Conservation (phyloP, 2,113 vertebrate genomes). For the Aptenodytes patagonicus region DNA sequence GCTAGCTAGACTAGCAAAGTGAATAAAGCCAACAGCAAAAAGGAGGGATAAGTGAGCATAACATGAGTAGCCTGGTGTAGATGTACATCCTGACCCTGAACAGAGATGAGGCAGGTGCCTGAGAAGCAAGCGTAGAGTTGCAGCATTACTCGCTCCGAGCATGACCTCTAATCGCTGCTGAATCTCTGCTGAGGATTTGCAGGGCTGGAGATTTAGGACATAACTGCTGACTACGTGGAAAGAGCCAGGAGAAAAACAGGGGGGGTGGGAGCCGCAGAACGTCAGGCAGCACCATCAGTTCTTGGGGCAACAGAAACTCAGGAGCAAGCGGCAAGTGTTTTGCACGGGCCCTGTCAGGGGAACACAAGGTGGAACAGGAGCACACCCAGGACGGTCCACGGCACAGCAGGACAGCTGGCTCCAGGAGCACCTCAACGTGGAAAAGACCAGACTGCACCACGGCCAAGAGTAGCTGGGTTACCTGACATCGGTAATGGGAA, state of each 20-base stretch:
- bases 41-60: background rate
- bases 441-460: background rate
- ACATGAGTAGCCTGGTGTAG: background rate
- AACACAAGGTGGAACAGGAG: accelerated
- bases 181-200: background rate
- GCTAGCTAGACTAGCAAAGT: background rate
- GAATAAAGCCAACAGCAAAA: background rate
- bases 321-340: background rate
- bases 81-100: background rate
- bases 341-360: no score
- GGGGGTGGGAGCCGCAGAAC: background rate
- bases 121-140: background rate
- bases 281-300: accelerated
- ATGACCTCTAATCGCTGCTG: background rate
- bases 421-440: accelerated
- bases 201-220: background rate
- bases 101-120: background rate
- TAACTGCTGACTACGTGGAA: background rate
- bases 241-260: background rate
- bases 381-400: accelerated
- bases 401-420: background rate
- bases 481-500: background rate
- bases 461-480: background rate
- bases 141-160: background rate
- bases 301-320: background rate